Evolutionary conservation across 2,113 vertebrate genomes (phyloP).

Genomic region (Nansenia antarctica): DNA sequence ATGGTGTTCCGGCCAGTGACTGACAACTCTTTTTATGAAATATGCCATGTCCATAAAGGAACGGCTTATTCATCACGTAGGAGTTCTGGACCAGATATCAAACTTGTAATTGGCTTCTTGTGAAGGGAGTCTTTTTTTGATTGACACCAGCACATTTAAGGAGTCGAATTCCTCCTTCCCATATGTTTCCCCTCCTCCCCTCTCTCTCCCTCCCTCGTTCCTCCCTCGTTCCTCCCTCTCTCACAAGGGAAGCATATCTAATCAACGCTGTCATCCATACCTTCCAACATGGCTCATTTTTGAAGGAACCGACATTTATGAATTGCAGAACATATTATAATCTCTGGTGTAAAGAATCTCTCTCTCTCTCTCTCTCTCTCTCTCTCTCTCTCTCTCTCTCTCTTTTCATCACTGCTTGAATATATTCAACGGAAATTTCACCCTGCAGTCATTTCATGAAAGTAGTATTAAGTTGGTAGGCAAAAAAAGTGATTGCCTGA

Average conservation of each 20-base stretch:
- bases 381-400: neutral
- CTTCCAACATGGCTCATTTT: constrained; percentile 75
- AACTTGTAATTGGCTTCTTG: constrained; percentile 60
- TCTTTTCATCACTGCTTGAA: no score
- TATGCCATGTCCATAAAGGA: constrained; percentile 36
- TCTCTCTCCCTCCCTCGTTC: no score
- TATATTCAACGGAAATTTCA: no score
- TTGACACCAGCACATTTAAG: constrained; percentile 52
- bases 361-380: neutral
- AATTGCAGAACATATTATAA: no score
- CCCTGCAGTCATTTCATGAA: no score
- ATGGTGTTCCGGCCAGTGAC: constrained; percentile 9
- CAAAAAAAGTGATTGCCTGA: constrained; percentile 41
- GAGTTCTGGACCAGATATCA: constrained; percentile 38
- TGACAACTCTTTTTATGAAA: constrained; percentile 60
- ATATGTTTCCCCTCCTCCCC: no score
- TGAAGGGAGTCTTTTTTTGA: constrained; percentile 37
- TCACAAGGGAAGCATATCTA: constrained; percentile 45
- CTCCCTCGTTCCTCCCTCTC: neutral
- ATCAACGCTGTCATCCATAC: constrained; percentile 72
- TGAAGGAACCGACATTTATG: constrained; percentile 75
- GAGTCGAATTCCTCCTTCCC: constrained; percentile 8
- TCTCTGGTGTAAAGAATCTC: no score
- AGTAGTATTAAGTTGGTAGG: no score
- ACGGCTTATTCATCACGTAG: constrained; percentile 53